Evolutionary conservation across 2,113 vertebrate species (phyloP), one percentile per base, ranked within the genome.

Genomic region (Cheirogaleus medius): DNA sequence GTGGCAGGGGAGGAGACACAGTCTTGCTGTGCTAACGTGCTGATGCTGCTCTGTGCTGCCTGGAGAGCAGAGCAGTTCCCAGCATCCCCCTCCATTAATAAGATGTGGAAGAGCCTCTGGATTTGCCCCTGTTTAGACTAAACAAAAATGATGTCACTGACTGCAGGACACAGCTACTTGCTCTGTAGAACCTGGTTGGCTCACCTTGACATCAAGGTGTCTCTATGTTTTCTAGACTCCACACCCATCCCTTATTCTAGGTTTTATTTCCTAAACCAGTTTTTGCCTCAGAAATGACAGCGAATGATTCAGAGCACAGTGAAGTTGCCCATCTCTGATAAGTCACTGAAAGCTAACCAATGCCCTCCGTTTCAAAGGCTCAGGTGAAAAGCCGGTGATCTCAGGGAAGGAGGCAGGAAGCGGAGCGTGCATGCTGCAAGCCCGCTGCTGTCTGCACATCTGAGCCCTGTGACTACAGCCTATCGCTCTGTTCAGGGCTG

Each of bases 381-480:
- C 47, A 23, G 52, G 54, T 32, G 66, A 18, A 18, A 66, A 80
- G 52, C 86, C 2, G 0, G n/a, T 12, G 47, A 64, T 12, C 58
- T 0, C 0, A 0, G 56, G 0, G 5, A 17, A 8, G 54, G 74
- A 83, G 63, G n/a, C 2, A 9, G 49, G 37, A 10, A 14, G 39
- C 2, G 1, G 74, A 44, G 74, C 1, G 0, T 0, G 27, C 29
- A 1, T 6, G 54, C 39, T 0, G 2, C 3, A 0, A 0, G 6
- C 3, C 20, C 21, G 12, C 5, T 0, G 0, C 10, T 5, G 0
- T 11, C 0, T 0, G 1, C 27, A 29, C 20, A 10, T 5, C 21
- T 4, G 14, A 25, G 7, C 0, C 0, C 14, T 0, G 8, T 3
- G 1, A 3, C 49, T 1, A 1, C 0, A 1, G 17, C 0, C 1